phyloP scores from a whole-genome alignment of 2,113 vertebrate species.

The Ctenomys sociabilis region DNA sequence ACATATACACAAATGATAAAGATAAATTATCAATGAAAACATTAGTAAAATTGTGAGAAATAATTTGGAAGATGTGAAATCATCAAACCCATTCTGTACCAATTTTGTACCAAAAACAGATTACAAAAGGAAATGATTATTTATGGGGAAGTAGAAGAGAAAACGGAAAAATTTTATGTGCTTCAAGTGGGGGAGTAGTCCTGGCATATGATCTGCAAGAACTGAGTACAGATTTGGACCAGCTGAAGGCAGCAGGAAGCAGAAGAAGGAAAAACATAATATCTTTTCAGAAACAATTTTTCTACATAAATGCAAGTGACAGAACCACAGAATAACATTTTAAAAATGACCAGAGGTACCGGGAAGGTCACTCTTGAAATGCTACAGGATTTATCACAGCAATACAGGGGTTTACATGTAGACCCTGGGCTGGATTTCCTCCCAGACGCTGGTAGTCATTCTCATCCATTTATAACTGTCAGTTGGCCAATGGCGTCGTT shows the following conservation, averaged over 20 bases:
- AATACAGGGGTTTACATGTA: slow-evolving; percentile 26
- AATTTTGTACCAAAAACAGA: slow-evolving; percentile 8
- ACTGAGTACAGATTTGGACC: slow-evolving; percentile 73
- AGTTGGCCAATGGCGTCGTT: neutral
- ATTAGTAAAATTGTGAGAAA: slow-evolving; percentile 21
- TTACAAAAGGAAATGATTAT: slow-evolving; percentile 59
- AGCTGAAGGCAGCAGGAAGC: slow-evolving; percentile 67
- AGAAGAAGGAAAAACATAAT: slow-evolving; percentile 66
- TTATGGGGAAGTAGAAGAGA: slow-evolving; percentile 27
- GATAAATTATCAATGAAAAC: neutral
- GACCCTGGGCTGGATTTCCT: slow-evolving; percentile 10
- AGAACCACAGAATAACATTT: neutral
- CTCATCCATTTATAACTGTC: neutral
- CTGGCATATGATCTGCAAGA: slow-evolving; percentile 67
- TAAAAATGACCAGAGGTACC: neutral
- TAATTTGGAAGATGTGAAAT: neutral
- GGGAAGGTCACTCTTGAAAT: neutral
- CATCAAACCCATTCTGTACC: neutral
- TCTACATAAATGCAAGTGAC: slow-evolving; percentile 14
- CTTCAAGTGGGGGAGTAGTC: slow-evolving; percentile 22
- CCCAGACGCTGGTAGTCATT: neutral
- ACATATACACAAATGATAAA: neutral
- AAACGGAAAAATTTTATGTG: slow-evolving; percentile 3
- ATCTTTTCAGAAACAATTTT: slow-evolving; percentile 39
- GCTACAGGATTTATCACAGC: neutral